Evolutionary conservation across 2,888 invertebrate genomes (phyloP), one percentile per base, ranked within the genome.

Genomic region (Caenorhabditis sp.): DNA sequence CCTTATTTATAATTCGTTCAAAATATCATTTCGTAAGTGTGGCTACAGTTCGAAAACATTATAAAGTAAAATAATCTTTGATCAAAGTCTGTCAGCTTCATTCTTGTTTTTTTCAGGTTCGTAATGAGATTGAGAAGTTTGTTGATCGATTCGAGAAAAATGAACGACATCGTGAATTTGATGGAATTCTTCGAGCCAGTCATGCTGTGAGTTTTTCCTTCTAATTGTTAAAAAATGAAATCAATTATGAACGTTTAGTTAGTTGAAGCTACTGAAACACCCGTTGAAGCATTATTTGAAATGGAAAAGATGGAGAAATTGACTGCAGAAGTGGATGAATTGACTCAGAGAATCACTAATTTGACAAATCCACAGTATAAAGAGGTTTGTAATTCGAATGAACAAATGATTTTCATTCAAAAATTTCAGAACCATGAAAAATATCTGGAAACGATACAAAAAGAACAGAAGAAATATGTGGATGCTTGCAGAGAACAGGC

Each of bases 151-250:
- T 82, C 59, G 82, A 82, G 61, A 58, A 59, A 52, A 82, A 82
- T 58, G 78, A 76, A 38, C 71, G 82, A 0, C 80, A 82, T 60
- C 70, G 76, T 10, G 82, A 82, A 66, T 82, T 82, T 50, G 82
- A 82, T 59, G 82, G 82, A 12, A 77, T 82, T 27, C 60, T 82
- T 12, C 53, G 82, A 36, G 80, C 82, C n/a, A 76, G 76, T 49
- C 82, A 82, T 68, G 70, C 76, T 20, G 78, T 78, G 14, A 7
- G 61, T 67, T 10, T 36, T 36, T 60, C 66, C n/a, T n/a, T n/a
- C n/a, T n/a, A n/a, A n/a, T n/a, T n/a, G n/a, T n/a, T n/a, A n/a
- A n/a, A n/a, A n/a, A n/a, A n/a, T n/a, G n/a, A n/a, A n/a, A n/a
- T n/a, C n/a, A n/a, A n/a, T n/a, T n/a, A n/a, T n/a, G n/a, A n/a